Evolutionary conservation across 2,797 vertebrate genomes (phyloP), one percentile per base, ranked within the genome.

Genomic region (Eremophila alpestris): DNA sequence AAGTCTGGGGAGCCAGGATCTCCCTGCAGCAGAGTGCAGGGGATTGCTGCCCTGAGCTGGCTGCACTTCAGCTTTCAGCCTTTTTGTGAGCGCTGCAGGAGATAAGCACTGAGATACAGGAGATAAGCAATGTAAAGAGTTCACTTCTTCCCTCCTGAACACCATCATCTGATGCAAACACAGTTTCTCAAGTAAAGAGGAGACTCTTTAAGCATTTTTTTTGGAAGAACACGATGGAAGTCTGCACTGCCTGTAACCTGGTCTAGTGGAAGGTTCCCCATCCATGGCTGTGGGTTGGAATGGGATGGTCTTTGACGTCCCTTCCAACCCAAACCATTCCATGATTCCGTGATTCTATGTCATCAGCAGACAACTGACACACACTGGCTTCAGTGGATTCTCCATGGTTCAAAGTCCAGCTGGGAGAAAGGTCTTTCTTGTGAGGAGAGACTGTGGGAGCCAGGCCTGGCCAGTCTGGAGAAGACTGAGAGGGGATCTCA

Each of bases 281-380:
- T 20, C 36, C 17, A 4, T 8, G 24, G 58, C 24, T 30, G 29
- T 22, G 21, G 6, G 11, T 29, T 60, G 48, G 30, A 52, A 60
- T 19, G 46, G 22, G 30, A 48, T 32, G 15, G 3, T 41, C 48
- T 48, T 36, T 68, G 55, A 75, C 0, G 0, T 38, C 24, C 29
- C 10, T 69, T 70, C 29, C 52, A 48, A 34, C 26, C 9, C 26
- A 45, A 58, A 34, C 14, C 24, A 58, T 46, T 34, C 64, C 21
- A 27, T 24, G 23, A 62, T 55, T 55, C 26, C 1, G 0, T 19
- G 45, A 13, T 65, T 70, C 26, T 24, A 0, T 32, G 11, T 22
- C 56, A 36, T 7, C 36, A 87, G 30, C 22, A 83, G n/a, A 46
- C n/a, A 82, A 36, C 6, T 27, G 30, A 49, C 51, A 60, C 16